Conservation (phyloP, 2,797 vertebrate species). For the Takifugu rubripes region DNA sequence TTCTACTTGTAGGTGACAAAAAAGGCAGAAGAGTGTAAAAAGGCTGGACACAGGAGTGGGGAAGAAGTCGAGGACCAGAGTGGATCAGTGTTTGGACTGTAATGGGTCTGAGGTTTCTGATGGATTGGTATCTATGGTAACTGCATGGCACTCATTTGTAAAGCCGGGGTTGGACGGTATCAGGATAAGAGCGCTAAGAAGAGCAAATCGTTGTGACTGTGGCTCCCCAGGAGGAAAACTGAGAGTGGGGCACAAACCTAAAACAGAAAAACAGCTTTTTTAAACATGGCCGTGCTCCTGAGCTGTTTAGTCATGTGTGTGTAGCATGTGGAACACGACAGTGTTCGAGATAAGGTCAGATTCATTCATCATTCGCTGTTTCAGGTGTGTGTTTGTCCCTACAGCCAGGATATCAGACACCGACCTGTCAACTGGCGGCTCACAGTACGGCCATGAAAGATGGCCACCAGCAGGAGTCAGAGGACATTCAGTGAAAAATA, state of each 20-base stretch:
- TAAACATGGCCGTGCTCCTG: slow-evolving; percentile 10
- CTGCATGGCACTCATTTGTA: slow-evolving; percentile 72
- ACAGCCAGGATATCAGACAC: no score
- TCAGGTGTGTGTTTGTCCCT: no score
- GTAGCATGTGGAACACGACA: no score
- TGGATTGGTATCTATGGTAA: slow-evolving; percentile 79
- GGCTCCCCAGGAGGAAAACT: slow-evolving; percentile 27
- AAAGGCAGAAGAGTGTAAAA: slow-evolving; percentile 41
- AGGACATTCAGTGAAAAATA: slow-evolving; percentile 24
- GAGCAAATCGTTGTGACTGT: slow-evolving; percentile 26
- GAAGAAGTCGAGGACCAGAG: slow-evolving; percentile 49
- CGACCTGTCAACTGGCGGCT: not conserved
- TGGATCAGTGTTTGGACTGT: slow-evolving; percentile 49
- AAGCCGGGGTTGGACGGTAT: slow-evolving; percentile 66
- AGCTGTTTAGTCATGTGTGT: no score
- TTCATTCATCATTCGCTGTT: no score
- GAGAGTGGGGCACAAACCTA: slow-evolving; percentile 18
- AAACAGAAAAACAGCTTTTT: slow-evolving; percentile 20
- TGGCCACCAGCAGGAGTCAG: slow-evolving; percentile 17
- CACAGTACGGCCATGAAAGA: slow-evolving; percentile 29
- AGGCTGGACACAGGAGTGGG: slow-evolving; percentile 39
- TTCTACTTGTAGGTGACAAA: slow-evolving; percentile 28
- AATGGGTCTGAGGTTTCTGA: slow-evolving; percentile 66
- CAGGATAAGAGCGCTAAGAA: slow-evolving; percentile 45
- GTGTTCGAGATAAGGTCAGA: no score